A percentile compares a stretch with the other conserved stretches of the same genome.
These are phyloP conservation scores for Sycophaga agraensis DNA, from an alignment of 1,140 invertebrate species.

Conservation along the genomic window DNA sequence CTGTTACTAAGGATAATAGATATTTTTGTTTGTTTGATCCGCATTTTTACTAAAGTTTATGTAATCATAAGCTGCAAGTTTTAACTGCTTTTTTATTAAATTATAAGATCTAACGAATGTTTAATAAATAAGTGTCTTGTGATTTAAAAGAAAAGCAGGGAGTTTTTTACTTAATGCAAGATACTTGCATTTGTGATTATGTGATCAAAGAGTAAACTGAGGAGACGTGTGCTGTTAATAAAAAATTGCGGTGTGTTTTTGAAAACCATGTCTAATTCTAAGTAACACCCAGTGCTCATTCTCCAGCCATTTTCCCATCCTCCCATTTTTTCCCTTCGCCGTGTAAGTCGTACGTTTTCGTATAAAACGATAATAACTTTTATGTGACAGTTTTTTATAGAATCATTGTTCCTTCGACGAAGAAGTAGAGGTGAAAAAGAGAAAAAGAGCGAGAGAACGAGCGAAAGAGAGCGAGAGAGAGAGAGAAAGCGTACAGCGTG, in stretches of 20 bases:
- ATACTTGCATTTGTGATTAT: neutral
- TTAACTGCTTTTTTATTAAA: neutral
- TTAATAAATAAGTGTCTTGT: neutral
- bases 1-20: neutral
- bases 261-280: neutral
- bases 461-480: constrained; percentile 27
- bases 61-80: neutral
- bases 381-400: constrained; percentile 24
- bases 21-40: neutral
- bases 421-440: constrained; percentile 38
- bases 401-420: constrained; percentile 44
- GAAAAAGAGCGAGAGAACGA: neutral
- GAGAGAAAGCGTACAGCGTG: constrained; percentile 36
- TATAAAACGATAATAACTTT: constrained; percentile 26
- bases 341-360: constrained; percentile 47
- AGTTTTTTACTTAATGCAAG: neutral
- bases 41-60: neutral
- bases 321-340: neutral
- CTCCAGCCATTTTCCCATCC: neutral
- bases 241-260: neutral
- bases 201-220: neutral
- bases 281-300: neutral
- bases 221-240: neutral
- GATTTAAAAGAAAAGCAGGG: neutral
- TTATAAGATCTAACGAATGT: neutral